A percentile compares a stretch with the other conserved stretches of the same genome.
phyloP scores from a whole-genome alignment of 2,113 vertebrate genomes.

The Gnathonemus echidnorhynchus region DNA sequence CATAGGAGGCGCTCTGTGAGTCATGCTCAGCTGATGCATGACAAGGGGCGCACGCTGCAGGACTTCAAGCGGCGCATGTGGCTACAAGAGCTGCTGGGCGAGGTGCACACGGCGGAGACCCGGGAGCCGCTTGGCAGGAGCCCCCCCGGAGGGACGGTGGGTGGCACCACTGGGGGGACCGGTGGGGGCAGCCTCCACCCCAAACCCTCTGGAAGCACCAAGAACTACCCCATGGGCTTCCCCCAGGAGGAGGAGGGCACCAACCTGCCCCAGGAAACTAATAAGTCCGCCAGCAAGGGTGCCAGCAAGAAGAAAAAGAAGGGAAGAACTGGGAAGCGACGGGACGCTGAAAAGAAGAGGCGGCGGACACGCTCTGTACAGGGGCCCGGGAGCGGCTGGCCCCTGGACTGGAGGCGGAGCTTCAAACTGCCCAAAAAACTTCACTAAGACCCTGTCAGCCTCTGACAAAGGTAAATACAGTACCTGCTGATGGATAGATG shows the following conservation, averaged over 20 bases:
- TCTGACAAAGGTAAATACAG: slow-evolving; percentile 59
- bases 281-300: slow-evolving; percentile 73
- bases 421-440: slow-evolving; percentile 47
- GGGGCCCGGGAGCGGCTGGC: slow-evolving; percentile 44
- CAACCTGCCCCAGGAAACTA: slow-evolving; percentile 86
- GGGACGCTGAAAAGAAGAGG: slow-evolving; percentile 87
- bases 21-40: slow-evolving; percentile 90
- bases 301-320: slow-evolving; percentile 83
- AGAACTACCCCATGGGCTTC: slow-evolving; percentile 75
- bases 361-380: slow-evolving; percentile 67
- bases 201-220: slow-evolving; percentile 76
- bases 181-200: slow-evolving; percentile 63
- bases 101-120: slow-evolving; percentile 85
- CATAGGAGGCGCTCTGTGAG: slow-evolving; percentile 85
- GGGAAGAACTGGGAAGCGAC: slow-evolving; percentile 74
- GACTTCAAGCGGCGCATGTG: slow-evolving; percentile 78
- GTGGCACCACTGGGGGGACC: slow-evolving; percentile 41
- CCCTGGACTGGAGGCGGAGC: slow-evolving; percentile 47
- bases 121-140: slow-evolving; percentile 40
- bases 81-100: slow-evolving; percentile 81
- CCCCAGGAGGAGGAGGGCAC: slow-evolving; percentile 65
- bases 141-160: slow-evolving; percentile 24
- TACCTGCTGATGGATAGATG: background rate
- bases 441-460: slow-evolving; percentile 60
- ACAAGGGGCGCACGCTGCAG: slow-evolving; percentile 86